Evolutionary conservation across 2,797 vertebrate species (phyloP).

Genomic region (Helostoma temminkii): DNA sequence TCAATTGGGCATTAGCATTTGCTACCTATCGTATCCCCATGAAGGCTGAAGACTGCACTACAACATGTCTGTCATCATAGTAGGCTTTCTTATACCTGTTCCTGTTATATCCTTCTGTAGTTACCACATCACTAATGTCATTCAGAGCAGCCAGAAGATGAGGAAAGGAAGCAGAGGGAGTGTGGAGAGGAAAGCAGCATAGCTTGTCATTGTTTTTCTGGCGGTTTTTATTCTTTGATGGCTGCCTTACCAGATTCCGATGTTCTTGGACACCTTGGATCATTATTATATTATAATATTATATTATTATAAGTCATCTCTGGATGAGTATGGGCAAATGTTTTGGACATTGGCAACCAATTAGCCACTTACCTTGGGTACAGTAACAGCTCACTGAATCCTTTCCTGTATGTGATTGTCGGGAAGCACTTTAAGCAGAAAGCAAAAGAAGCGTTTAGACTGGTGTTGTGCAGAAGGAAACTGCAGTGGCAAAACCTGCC

Average conservation of each 20-base stretch:
- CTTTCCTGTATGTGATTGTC: slow-evolving; percentile 91
- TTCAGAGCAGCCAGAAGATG: slow-evolving; percentile 79
- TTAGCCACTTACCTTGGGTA: slow-evolving; percentile 83
- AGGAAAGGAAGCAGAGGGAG: slow-evolving; percentile 69
- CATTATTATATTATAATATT: too few species aligned
- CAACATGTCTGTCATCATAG: slow-evolving; percentile 83
- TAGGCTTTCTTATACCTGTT: slow-evolving; percentile 89
- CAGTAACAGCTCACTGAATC: slow-evolving; percentile 92
- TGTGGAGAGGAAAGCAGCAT: slow-evolving; percentile 85
- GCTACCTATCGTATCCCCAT: slow-evolving; percentile 80
- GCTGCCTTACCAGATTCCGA: slow-evolving; percentile 89
- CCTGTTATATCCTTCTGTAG: slow-evolving; percentile 85
- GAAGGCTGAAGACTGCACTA: slow-evolving; percentile 82
- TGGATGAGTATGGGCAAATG: slow-evolving; percentile 67
- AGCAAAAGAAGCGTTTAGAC: slow-evolving; percentile 78
- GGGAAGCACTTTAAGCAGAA: slow-evolving; percentile 91
- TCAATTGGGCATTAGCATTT: slow-evolving; percentile 76
- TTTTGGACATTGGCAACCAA: slow-evolving; percentile 83
- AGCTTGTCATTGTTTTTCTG: slow-evolving; percentile 86
- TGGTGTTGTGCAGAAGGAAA: slow-evolving; percentile 33
- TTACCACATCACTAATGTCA: slow-evolving; percentile 78
- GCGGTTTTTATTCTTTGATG: slow-evolving; percentile 87
- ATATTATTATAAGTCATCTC: slow-evolving; percentile 59
- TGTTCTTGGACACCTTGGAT: slow-evolving; percentile 85
- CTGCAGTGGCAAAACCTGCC: slow-evolving; percentile 8